Evolutionary conservation across 2,113 vertebrate species (phyloP).

Genomic region (Psettodes erumei): DNA sequence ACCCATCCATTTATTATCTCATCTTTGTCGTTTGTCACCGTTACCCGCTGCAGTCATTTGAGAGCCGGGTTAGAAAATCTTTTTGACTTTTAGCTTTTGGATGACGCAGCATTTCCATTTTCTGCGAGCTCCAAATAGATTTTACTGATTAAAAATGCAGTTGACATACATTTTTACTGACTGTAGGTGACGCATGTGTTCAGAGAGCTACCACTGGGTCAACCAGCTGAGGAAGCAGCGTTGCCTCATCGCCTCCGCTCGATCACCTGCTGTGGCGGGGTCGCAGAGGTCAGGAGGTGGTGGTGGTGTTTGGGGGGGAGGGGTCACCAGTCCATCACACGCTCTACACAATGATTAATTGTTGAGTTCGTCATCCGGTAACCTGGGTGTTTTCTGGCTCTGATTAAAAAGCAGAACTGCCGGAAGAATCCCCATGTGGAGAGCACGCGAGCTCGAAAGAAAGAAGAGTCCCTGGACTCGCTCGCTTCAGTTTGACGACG

Average conservation of each 20-base stretch:
- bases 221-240: not conserved
- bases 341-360: not conserved
- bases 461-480: slow-evolving; percentile 3
- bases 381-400: slow-evolving; percentile 1
- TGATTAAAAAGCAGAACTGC: slow-evolving; percentile 5
- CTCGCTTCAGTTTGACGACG: slow-evolving; percentile 22
- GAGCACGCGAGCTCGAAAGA: not conserved
- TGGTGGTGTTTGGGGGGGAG: no score
- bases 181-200: not conserved
- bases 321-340: not conserved
- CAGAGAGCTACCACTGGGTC: not conserved
- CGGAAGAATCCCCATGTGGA: not conserved
- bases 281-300: not conserved
- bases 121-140: not conserved
- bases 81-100: not conserved
- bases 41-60: not conserved
- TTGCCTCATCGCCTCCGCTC: not conserved
- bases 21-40: slow-evolving; percentile 3
- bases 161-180: not conserved
- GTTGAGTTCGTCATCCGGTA: not conserved
- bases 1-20: no score
- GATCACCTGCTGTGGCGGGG: not conserved
- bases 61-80: slow-evolving; percentile 3
- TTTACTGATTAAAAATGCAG: not conserved
- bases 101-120: slow-evolving; percentile 15